These are phyloP conservation scores for Meloidogyne hapla DNA, from an alignment of 1,140 invertebrate genomes.

Conservation along the genomic window DNA sequence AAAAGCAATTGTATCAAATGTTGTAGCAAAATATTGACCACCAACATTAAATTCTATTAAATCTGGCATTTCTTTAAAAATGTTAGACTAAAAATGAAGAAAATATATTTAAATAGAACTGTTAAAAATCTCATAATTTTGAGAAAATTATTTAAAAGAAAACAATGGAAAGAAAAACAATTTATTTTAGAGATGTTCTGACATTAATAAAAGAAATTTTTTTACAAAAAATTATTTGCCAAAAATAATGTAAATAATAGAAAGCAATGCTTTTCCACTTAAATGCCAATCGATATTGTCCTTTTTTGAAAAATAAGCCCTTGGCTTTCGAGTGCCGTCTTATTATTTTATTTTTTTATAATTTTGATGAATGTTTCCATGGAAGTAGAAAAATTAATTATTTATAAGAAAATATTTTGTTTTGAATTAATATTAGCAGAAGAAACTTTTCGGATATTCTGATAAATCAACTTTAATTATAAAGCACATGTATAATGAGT, in stretches of 20 bases:
- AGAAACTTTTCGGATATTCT: too few relatives aligned
- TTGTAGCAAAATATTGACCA: conserved; percentile 43
- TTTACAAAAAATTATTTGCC: too few relatives aligned
- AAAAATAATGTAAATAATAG: too few relatives aligned
- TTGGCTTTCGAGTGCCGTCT: conserved; percentile 4
- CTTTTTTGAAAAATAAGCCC: not conserved
- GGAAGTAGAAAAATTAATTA: not conserved
- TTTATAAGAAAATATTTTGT: too few relatives aligned
- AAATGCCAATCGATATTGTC: not conserved
- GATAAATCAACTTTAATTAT: too few relatives aligned
- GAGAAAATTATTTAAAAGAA: not conserved
- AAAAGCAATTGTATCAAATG: conserved; percentile 44
- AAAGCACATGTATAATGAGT: too few relatives aligned
- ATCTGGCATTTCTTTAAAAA: conserved; percentile 41
- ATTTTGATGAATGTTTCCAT: not conserved
- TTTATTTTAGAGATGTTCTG: too few relatives aligned
- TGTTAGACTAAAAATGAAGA: not conserved
- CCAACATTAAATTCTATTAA: conserved; percentile 53
- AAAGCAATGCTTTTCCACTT: too few relatives aligned
- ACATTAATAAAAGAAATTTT: too few relatives aligned
- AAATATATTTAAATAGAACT: not conserved
- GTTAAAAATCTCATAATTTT: not conserved
- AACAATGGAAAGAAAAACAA: too few relatives aligned
- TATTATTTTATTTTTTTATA: not conserved
- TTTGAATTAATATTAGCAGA: too few relatives aligned